Evolutionary conservation across 2,888 invertebrate species (phyloP).

Genomic region (Anthrax anthrax): DNA sequence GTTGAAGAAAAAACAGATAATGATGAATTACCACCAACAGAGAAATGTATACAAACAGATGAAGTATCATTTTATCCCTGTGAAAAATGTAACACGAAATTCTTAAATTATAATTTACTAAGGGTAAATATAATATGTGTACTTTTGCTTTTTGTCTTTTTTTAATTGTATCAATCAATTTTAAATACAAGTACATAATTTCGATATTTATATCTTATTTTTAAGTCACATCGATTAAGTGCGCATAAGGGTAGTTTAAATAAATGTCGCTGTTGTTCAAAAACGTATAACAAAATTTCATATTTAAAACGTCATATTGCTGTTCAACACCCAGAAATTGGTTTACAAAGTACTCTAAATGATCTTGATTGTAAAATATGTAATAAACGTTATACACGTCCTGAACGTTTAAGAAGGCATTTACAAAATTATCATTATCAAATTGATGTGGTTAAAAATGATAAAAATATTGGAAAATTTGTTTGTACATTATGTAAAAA

Average conservation of each 20-base stretch:
- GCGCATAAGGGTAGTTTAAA: constrained; percentile 17
- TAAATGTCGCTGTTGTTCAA: constrained; percentile 34
- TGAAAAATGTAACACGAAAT: constrained; percentile 27
- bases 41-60: constrained; percentile 26
- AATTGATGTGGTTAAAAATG: too few species aligned
- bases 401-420: constrained; percentile 33
- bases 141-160: neutral
- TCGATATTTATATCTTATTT: neutral
- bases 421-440: too few species aligned
- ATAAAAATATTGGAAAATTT: too few species aligned
- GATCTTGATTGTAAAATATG: constrained; percentile 31
- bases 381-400: constrained; percentile 34
- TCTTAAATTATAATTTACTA: constrained; percentile 20
- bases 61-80: constrained; percentile 23
- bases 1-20: neutral
- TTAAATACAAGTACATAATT: too few species aligned
- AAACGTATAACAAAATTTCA: constrained; percentile 32
- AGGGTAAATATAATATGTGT: constrained; percentile 7
- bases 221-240: constrained; percentile 18
- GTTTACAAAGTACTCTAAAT: neutral
- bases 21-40: constrained; percentile 1
- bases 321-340: constrained; percentile 17
- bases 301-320: constrained; percentile 24
- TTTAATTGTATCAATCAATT: too few species aligned
- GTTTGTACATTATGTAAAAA: neutral